Evolutionary conservation across 2,888 invertebrate genomes (phyloP), one percentile per base, ranked within the genome.

Genomic region (Pyrrhosoma nymphula): DNA sequence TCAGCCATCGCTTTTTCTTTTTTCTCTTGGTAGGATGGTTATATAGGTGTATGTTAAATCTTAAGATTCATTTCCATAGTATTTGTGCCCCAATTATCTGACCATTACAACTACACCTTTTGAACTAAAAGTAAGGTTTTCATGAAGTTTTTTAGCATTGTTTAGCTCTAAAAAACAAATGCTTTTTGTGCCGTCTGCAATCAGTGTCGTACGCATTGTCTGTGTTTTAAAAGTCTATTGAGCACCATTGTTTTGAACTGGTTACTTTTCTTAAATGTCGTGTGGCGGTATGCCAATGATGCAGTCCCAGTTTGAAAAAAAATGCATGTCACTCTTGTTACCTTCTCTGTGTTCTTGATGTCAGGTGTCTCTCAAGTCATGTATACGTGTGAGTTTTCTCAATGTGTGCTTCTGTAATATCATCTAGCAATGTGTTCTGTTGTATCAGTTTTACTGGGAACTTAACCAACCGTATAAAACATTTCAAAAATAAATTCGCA

Each of bases 1-100:
- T 93, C 93, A 93, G 93, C 93, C 93, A 93, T 93, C 93, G 93
- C 93, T 93, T 75, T 75, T 69, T 93, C 39, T 39, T 93, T 30
- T 47, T 47, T 93, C 69, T 47, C 75, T 39, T 26, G n/a, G 63
- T 56, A 56, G 90, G 56, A 26, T 35, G 82, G 39, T n/a, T 69
- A 16, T 39, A 16, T 39, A 39, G 56, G 10, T 63, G 35, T 35
- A n/a, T 35, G 82, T 14, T 82, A 35, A 30, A 30, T 18, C n/a
- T 82, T 30, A 82, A 82, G 23, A 16, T n/a, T 14, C 16, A 23
- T 82, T 8, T n/a, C 69, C 23, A 47, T 20, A 93, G 47, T 93
- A 23, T 47, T 26, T 69, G 47, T 23, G 23, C 30, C 26, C 26
- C 26, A 89, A n/a, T 26, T 26, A 69, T 93, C 47, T n/a, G n/a